A percentile compares a stretch with the other conserved stretches of the same genome.
Conservation (phyloP, 2,113 vertebrate genomes). For the Clarias gariepinus region DNA sequence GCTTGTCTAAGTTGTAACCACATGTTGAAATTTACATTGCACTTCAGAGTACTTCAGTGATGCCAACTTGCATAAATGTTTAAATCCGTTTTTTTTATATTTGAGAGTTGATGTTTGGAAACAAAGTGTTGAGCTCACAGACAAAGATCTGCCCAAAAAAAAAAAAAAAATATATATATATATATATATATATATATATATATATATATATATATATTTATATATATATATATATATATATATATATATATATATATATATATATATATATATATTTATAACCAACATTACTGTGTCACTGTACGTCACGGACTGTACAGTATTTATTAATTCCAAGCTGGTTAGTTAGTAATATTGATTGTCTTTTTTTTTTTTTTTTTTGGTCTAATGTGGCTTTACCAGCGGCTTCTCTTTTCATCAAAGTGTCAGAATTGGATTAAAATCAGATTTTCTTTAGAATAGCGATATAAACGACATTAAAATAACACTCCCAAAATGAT, state of each 20-base stretch:
- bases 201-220: too few species aligned
- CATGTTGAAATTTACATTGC: conserved; percentile 61
- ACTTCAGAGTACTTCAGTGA: conserved; percentile 49
- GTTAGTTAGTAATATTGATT: background rate
- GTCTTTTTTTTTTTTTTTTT: background rate
- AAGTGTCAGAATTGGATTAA: background rate
- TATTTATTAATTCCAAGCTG: conserved; percentile 27
- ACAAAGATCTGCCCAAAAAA: conserved; percentile 9
- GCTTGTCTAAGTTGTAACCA: conserved; percentile 59
- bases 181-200: too few species aligned
- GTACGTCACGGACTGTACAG: background rate
- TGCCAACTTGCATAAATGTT: conserved; percentile 38
- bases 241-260: too few species aligned
- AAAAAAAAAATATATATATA: too few species aligned
- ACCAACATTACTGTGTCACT: conserved; percentile 13
- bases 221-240: too few species aligned
- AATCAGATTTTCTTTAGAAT: background rate
- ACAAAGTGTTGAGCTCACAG: conserved; percentile 3
- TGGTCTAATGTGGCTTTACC: conserved; percentile 8
- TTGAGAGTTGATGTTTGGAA: background rate
- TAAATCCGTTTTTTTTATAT: background rate
- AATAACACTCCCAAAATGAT: background rate
- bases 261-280: too few species aligned
- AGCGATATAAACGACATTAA: background rate
- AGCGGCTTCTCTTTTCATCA: background rate